Percentiles rank a stretch among this genome's conserved stretches.
Evolutionary conservation across 2,113 vertebrate genomes (phyloP).

Genomic region (Lamprotornis superbus): DNA sequence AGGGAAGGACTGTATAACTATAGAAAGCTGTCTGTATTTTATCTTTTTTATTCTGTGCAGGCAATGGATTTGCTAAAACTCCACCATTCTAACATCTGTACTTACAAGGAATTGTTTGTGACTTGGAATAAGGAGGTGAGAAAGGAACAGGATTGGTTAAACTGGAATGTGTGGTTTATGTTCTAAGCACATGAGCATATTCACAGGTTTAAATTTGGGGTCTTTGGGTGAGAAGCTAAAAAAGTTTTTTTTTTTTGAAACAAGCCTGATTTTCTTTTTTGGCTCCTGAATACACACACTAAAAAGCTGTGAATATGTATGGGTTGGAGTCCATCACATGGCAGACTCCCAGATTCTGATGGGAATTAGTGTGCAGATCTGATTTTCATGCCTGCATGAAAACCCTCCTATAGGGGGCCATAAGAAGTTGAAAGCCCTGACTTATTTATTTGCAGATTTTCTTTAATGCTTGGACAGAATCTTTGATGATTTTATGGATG

Average conservation of each 20-base stretch:
- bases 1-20: neutral
- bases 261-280: neutral
- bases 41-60: slow-evolving; percentile 19
- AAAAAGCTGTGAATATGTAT: neutral
- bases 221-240: neutral
- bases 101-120: slow-evolving; percentile 76
- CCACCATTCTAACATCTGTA: slow-evolving; percentile 66
- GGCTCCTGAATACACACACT: neutral
- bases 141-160: neutral
- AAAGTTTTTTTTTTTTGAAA: neutral
- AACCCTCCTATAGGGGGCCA: neutral
- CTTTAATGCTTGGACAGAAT: neutral
- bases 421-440: neutral
- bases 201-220: neutral
- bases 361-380: neutral
- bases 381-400: neutral
- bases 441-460: neutral
- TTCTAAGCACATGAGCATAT: neutral
- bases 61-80: slow-evolving; percentile 67
- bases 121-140: slow-evolving; percentile 72
- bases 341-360: neutral
- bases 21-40: neutral
- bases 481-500: neutral
- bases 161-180: neutral
- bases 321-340: neutral